A percentile compares a stretch with the other conserved stretches of the same genome.
phyloP scores from a whole-genome alignment of 2,888 invertebrate genomes.

The Blomia tropicalis region DNA sequence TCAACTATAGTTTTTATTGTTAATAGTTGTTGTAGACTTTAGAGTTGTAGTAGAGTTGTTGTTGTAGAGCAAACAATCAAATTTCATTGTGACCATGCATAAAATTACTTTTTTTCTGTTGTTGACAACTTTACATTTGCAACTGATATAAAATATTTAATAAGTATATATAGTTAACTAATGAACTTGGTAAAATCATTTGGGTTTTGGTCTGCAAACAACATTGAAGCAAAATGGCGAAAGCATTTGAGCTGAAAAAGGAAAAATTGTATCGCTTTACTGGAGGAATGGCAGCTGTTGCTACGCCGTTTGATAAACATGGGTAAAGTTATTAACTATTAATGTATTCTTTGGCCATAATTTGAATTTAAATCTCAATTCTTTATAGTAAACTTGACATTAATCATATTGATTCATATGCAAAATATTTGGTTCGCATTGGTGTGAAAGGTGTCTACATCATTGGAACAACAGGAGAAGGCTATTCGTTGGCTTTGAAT shows the following conservation, averaged over 20 bases:
- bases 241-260: neutral
- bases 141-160: no score
- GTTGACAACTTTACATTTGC: no score
- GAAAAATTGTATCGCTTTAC: constrained; percentile 35
- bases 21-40: no score
- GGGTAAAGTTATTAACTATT: constrained; percentile 36
- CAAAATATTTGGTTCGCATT: constrained; percentile 45
- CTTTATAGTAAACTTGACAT: constrained; percentile 39
- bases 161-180: no score
- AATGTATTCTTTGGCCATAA: neutral
- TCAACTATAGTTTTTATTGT: no score
- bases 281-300: constrained; percentile 54
- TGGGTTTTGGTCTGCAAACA: no score
- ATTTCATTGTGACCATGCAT: no score
- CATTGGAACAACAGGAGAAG: constrained; percentile 61
- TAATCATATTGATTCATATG: constrained; percentile 46
- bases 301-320: constrained; percentile 50
- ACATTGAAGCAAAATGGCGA: neutral
- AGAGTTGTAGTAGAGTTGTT: no score
- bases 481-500: constrained; percentile 45
- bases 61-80: no score
- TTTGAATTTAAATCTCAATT: no score
- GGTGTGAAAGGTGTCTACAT: constrained; percentile 53
- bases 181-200: no score
- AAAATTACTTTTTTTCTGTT: no score